Percentiles rank a stretch among this genome's conserved stretches.
phyloP scores from a whole-genome alignment of 2,113 vertebrate species.

The Empidonax alnorum region DNA sequence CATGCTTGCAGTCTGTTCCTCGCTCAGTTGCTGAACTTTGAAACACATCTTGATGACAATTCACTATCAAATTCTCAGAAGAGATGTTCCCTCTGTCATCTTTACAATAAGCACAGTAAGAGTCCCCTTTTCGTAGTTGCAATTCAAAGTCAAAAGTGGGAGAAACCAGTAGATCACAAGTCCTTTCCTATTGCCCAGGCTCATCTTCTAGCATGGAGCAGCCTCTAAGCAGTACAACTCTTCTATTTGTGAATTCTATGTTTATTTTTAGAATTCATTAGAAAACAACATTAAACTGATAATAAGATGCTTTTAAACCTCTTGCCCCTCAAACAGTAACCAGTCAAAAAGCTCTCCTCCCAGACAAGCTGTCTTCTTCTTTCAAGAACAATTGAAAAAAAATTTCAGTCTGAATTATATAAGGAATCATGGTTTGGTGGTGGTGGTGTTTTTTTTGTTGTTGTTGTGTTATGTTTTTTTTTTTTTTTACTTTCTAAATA shows the following conservation, averaged over 20 bases:
- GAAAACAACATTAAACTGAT: background rate
- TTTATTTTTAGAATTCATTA: background rate
- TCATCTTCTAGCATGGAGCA: background rate
- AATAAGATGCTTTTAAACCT: background rate
- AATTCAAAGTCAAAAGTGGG: background rate
- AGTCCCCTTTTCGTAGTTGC: background rate
- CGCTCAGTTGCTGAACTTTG: background rate
- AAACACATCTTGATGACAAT: background rate
- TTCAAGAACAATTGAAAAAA: slow-evolving; percentile 59
- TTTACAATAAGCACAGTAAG: background rate
- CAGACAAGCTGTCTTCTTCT: slow-evolving; percentile 53
- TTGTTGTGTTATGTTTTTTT: too few relatives aligned
- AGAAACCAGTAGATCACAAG: background rate
- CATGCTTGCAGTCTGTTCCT: background rate
- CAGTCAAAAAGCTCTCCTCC: slow-evolving; percentile 2
- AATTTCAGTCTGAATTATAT: slow-evolving; percentile 62
- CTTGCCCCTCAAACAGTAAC: background rate
- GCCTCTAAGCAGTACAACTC: background rate
- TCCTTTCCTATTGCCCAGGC: background rate
- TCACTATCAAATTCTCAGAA: background rate
- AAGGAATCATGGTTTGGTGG: slow-evolving; percentile 50
- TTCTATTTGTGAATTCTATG: background rate
- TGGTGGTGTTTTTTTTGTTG: too few relatives aligned
- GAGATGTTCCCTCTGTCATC: background rate
- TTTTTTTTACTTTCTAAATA: slow-evolving; percentile 57